These are phyloP conservation scores for Pollenia griseotomentosa DNA, from an alignment of 2,888 invertebrate species.

Conservation along the genomic window DNA sequence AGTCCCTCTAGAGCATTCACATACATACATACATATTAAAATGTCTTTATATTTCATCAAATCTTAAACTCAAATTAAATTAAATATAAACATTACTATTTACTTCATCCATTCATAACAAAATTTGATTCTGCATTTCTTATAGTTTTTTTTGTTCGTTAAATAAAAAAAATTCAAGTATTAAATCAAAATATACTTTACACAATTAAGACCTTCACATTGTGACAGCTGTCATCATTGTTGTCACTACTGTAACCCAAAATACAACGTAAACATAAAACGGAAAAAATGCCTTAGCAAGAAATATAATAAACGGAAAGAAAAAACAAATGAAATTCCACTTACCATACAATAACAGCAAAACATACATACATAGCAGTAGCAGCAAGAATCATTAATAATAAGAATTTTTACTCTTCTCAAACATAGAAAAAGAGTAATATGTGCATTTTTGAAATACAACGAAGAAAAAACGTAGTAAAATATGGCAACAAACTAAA, in stretches of 20 bases:
- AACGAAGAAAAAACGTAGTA: conserved; percentile 10
- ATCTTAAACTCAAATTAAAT: too few species aligned
- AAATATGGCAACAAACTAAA: conserved; percentile 73
- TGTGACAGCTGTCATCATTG: conserved; percentile 74
- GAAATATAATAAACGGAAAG: conserved; percentile 25
- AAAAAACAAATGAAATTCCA: conserved; percentile 50
- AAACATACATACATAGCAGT: not conserved
- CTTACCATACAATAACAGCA: conserved; percentile 19
- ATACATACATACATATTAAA: too few species aligned
- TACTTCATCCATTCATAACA: too few species aligned
- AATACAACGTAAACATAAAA: conserved; percentile 6
- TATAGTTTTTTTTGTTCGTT: not conserved
- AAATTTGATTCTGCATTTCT: too few species aligned
- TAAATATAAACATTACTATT: too few species aligned
- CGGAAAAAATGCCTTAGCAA: not conserved
- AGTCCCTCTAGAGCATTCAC: too few species aligned
- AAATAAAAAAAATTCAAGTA: not conserved
- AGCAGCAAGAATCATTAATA: conserved; percentile 42
- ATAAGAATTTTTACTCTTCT: conserved; percentile 34
- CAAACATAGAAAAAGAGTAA: not conserved
- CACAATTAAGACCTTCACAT: conserved; percentile 68
- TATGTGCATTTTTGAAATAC: conserved; percentile 25
- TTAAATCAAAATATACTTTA: conserved; percentile 65
- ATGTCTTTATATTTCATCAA: too few species aligned
- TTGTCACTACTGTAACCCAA: conserved; percentile 67